Percentiles rank a stretch among this genome's conserved stretches.
Conservation (phyloP, 2,113 vertebrate species). For the Tychaedon coryphoeus region DNA sequence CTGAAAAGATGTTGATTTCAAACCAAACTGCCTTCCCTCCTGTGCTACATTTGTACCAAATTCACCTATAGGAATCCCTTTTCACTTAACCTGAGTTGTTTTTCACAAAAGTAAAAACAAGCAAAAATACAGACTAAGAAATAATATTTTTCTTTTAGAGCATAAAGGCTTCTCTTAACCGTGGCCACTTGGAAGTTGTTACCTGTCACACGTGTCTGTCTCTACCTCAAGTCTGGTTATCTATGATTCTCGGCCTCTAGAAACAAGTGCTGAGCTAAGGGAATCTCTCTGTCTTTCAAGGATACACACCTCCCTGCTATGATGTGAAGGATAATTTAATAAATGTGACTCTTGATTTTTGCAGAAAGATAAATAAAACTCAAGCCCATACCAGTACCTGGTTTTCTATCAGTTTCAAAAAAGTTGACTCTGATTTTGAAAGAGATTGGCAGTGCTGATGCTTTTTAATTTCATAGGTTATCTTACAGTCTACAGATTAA, state of each 20-base stretch:
- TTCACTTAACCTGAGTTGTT: neutral
- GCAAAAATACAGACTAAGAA: neutral
- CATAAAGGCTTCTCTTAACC: accelerated
- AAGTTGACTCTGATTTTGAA: neutral
- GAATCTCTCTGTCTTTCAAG: neutral
- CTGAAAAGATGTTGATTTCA: neutral
- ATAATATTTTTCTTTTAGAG: neutral
- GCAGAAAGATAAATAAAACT: neutral
- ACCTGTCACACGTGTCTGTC: accelerated
- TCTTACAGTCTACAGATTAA: neutral
- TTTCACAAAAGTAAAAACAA: neutral
- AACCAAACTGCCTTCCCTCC: neutral
- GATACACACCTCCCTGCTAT: accelerated
- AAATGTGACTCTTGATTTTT: neutral
- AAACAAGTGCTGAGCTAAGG: neutral
- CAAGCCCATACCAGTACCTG: neutral
- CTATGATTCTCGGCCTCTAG: neutral
- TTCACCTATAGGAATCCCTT: neutral
- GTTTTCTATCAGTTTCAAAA: neutral
- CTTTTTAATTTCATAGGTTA: neutral
- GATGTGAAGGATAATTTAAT: neutral
- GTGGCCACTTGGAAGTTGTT: neutral
- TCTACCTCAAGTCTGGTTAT: neutral
- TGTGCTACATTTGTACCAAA: neutral
- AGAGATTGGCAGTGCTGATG: neutral